A percentile compares a stretch with the other conserved stretches of the same genome.
phyloP scores from a whole-genome alignment of 2,113 vertebrate genomes.

The Cyprinodon tularosa region DNA sequence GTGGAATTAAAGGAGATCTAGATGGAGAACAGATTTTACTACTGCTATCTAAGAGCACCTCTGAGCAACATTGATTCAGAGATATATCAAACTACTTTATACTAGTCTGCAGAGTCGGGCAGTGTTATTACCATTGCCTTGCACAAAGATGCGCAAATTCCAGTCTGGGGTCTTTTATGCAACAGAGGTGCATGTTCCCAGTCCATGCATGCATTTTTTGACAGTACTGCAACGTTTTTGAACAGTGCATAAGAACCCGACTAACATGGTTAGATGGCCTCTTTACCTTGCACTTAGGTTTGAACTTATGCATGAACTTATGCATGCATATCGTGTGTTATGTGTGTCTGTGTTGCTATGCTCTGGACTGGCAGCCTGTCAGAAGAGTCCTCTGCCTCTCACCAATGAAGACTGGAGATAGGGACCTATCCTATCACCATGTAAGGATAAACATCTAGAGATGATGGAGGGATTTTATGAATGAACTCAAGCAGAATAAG shows the following conservation, averaged over 20 bases:
- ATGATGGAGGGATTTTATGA: too few species aligned
- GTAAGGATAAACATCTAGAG: too few species aligned
- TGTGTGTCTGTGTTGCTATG: too few species aligned
- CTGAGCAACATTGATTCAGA: constrained; percentile 15
- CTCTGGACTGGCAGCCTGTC: too few species aligned
- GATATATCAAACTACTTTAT: neutral
- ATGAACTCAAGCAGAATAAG: neutral
- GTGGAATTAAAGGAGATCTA: neutral
- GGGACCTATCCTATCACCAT: too few species aligned
- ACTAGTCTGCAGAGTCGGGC: neutral
- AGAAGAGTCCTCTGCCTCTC: too few species aligned
- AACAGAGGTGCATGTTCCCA: neutral
- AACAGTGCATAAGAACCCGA: neutral
- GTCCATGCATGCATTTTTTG: neutral
- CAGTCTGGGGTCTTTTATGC: neutral
- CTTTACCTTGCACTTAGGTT: too few species aligned
- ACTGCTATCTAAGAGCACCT: constrained; percentile 12
- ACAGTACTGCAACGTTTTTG: neutral
- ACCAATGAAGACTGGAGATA: too few species aligned
- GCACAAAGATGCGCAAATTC: too few species aligned
- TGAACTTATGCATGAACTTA: too few species aligned
- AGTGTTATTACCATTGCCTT: neutral
- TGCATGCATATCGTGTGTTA: too few species aligned
- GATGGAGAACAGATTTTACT: constrained; percentile 21
- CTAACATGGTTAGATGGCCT: too few species aligned